Conservation (phyloP, 2,888 invertebrate genomes). For the Serripes groenlandicus region DNA sequence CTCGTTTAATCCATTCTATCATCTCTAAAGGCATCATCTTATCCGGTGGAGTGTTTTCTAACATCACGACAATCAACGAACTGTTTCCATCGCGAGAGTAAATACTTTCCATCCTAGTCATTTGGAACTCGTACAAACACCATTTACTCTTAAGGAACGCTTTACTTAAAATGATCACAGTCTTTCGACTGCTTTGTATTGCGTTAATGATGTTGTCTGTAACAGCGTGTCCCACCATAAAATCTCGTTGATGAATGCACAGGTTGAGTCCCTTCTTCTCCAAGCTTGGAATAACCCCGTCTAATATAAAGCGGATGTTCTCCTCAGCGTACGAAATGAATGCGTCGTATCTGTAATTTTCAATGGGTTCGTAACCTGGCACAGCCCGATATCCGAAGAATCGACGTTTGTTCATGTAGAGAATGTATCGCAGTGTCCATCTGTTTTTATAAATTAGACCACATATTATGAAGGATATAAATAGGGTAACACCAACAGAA, state of each 20-base stretch:
- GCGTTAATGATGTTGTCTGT: neutral
- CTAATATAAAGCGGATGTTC: neutral
- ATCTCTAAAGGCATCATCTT: neutral
- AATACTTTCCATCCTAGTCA: constrained; percentile 68
- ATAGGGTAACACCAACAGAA: constrained; percentile 24
- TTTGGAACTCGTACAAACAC: constrained; percentile 69
- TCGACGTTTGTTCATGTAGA: constrained; percentile 28
- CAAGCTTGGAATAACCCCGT: neutral
- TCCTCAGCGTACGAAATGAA: neutral
- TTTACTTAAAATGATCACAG: neutral
- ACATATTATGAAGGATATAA: constrained; percentile 37
- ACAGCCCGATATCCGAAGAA: neutral
- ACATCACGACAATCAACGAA: neutral
- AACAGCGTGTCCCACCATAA: neutral
- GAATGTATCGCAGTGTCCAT: constrained; percentile 60
- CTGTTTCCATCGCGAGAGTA: constrained; percentile 35
- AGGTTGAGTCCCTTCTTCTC: neutral
- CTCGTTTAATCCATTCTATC: neutral
- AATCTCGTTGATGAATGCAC: neutral
- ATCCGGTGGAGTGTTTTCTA: neutral
- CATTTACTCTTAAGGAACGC: neutral
- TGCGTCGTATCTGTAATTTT: neutral
- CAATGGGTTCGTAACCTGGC: neutral
- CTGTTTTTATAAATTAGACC: constrained; percentile 55
- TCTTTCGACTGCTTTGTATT: neutral